Evolutionary conservation across 2,888 invertebrate species (phyloP), one percentile per base, ranked within the genome.

Genomic region (Acleris emargana): DNA sequence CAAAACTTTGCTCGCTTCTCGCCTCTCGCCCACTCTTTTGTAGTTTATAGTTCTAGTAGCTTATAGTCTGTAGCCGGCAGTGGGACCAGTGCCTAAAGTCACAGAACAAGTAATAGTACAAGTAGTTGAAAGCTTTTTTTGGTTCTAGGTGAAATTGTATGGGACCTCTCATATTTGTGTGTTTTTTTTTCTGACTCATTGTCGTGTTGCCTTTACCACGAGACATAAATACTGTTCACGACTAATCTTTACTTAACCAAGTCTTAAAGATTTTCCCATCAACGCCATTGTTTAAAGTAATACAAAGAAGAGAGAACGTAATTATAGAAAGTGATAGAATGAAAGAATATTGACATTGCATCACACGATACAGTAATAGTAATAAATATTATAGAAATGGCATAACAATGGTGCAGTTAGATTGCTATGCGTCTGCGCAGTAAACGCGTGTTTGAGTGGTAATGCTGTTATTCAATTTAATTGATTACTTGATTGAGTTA

Each of bases 341-440:
- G 20, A 43, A 45, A 3, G 54, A 54, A 54, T 38, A 53, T 57
- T 57, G 57, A 57, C 45, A 57, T 57, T 57, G 57, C 57, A 57
- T 57, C 45, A 45, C 45, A 45, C 57, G 45, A 45, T 57, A 25
- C 45, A 13, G 20, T n/a, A 43, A 43, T 25, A 18, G 18, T 4
- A 18, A 47, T 53, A 51, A 51, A 38, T 32, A 11, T 17, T 3
- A 32, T 17, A 53, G 17, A 16, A 7, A 38, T 28, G 11, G 22
- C 55, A 22, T 22, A 22, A 55, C 16, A 20, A 42, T 25, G 42
- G 42, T 43, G 20, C 22, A 55, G 11, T 13, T 22, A 11, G 25
- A 25, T 55, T 55, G 20, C 54, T 32, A 42, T 38, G 38, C 13
- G 38, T 38, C 13, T 38, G 38, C 38, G 5, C 38, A 13, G 13